Base-by-base conservation (phyloP, 1,140 invertebrate genomes). In the Octopus bimaculoides region DNA sequence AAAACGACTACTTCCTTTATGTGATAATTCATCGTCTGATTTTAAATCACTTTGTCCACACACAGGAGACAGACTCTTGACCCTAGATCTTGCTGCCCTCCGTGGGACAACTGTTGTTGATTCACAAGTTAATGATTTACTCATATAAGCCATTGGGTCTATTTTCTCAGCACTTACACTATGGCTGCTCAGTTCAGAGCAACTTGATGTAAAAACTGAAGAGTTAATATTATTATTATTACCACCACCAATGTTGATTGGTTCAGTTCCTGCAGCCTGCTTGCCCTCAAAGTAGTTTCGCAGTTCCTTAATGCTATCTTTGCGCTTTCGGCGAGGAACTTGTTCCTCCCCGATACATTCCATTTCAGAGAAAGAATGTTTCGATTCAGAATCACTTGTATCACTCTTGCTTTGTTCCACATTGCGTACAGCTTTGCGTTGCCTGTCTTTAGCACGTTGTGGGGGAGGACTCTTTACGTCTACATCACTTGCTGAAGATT, bases 241-340 rank as follows among this genome's bases (percentile, higher is more conserved):
- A 4, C 6, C 66, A 8, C 12, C 14, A 8, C 53, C 20, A 17
- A 56, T 54, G 74, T 79, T 55, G 81, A 79, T 20, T 10, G 81
- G 76, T 41, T 75, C 79, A 53, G 78, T 75, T 77, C 80, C 76
- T 41, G 79, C 56, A 61, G 52, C 55, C 80, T 85, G 82, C 78
- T 80, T 83, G 52, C 82, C 81, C 82, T 87, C 85, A 80, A 88
- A 88, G 78, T 87, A 84, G 52, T 87, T 83, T 76, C 83, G 82
- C 53, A 88, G 78, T 80, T 88, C 87, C 79, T 88, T 88, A 75
- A 88, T 88, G 82, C 87, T 88, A 12, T 86, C 86, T 79, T 84
- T 81, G 14, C 87, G 82, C 80, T 88, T 75, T 9, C 17, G 52
- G 4, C 52, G 12, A 41, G 74, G 52, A 8, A 75, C 20, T 75